Conservation (phyloP, 2,113 vertebrate genomes). For the Zapornia atra region DNA sequence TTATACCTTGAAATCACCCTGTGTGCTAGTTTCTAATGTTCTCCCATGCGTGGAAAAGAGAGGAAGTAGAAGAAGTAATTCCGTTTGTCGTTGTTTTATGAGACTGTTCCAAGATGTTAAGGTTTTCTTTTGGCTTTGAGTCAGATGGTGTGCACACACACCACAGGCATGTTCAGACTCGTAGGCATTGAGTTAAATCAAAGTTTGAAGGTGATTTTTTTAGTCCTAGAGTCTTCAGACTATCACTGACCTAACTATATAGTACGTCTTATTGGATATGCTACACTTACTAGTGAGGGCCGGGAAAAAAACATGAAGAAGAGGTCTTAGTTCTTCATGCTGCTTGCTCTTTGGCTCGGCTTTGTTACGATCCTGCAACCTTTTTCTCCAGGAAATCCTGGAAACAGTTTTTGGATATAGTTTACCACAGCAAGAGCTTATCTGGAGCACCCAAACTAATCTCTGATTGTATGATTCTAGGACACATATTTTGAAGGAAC, state of each 20-base stretch:
- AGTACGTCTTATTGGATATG: not conserved
- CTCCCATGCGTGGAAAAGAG: not conserved
- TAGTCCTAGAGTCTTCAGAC: not conserved
- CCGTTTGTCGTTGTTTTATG: not conserved
- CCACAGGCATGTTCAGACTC: fast-evolving
- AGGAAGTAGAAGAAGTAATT: not conserved
- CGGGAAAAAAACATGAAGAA: not conserved
- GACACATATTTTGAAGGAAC: not conserved
- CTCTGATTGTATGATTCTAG: too few species aligned
- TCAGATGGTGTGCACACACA: not conserved
- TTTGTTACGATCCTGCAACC: not conserved
- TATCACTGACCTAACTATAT: not conserved
- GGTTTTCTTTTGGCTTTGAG: not conserved
- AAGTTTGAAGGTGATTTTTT: not conserved
- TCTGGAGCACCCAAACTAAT: too few species aligned
- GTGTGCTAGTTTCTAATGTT: not conserved
- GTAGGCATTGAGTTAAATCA: not conserved
- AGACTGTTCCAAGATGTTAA: not conserved
- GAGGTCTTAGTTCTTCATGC: not conserved
- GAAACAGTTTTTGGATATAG: not conserved
- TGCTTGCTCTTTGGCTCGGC: not conserved
- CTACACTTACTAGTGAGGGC: not conserved
- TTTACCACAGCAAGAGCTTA: not conserved
- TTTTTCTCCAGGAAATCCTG: not conserved
- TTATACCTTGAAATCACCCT: not conserved